Conservation (phyloP, 64 coral and sea anemone genomes). For the Montipora cactus region DNA sequence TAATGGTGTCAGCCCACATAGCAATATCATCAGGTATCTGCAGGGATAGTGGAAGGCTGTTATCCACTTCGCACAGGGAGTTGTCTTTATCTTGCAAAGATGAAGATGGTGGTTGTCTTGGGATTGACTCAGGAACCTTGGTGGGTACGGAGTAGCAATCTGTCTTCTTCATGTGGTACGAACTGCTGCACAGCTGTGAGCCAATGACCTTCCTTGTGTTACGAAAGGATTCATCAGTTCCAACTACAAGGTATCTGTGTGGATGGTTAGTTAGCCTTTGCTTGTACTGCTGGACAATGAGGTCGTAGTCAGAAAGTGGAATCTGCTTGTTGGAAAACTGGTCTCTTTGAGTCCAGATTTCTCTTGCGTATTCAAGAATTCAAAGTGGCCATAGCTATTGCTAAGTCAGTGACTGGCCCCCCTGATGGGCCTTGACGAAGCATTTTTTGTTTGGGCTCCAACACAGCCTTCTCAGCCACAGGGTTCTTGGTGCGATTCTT, state of each 20-base stretch:
- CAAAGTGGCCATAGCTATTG: no score
- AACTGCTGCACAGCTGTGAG: constrained; percentile 33
- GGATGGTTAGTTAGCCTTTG: constrained; percentile 22
- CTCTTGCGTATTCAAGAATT: neutral
- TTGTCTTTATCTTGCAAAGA: no score
- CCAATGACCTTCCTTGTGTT: constrained; percentile 43
- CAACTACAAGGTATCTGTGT: constrained; percentile 58
- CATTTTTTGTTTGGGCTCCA: no score
- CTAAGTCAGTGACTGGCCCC: no score
- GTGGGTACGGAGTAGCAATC: constrained; percentile 30
- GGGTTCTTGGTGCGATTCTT: no score
- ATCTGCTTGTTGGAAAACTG: constrained; percentile 40
- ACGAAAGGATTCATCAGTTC: constrained; percentile 14
- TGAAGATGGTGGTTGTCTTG: neutral
- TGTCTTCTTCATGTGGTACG: constrained; percentile 54
- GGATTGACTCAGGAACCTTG: neutral
- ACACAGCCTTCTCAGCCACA: no score
- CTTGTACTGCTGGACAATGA: constrained; percentile 41
- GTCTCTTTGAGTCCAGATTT: constrained; percentile 46
- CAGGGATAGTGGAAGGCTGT: neutral
- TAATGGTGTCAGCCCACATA: no score
- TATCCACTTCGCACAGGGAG: no score
- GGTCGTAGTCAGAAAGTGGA: constrained; percentile 46
- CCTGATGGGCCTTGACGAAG: no score
- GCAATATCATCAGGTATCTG: no score